Evolutionary conservation across 2,113 vertebrate species (phyloP), one percentile per base, ranked within the genome.

Genomic region (Elgaria multicarinata): DNA sequence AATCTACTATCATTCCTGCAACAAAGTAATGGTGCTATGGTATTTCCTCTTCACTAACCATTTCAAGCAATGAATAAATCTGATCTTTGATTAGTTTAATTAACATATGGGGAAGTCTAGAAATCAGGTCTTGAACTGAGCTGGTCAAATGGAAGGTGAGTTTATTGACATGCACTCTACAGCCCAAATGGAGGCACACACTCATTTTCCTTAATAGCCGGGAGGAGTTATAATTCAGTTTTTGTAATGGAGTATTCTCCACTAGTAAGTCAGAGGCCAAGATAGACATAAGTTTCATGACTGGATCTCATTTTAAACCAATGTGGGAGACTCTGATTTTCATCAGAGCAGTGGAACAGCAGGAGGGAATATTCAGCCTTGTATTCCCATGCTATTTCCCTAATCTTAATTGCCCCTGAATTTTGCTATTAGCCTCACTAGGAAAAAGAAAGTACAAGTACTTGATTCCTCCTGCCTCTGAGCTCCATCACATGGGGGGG

Each of bases 41-140:
- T 94, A 87, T 85, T 90, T 83, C 91, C 93, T 93, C 90, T 83
- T 92, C 89, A 86, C 85, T 89, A 94, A 95, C 95, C 91, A 92
- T 90, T 87, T 91, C 87, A 66, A 91, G 42, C 46, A 92, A 58
- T 79, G 89, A 88, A 69, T 89, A 92, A 84, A 95, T 92, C 80
- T 92, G 66, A 39, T 64, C 2, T 20, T 87, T 36, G 87, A 88
- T 93, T 92, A 58, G 3, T 13, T 79, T 89, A 92, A 95, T 93
- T 92, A 91, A 81, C 72, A 26, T 42, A 46, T 86, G 22, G 71
- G 85, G 66, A 91, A 91, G 89, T 66, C 85, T 91, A 0, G 0
- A 75, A 85, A 78, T 91, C 0, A 3, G 44, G 67, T 0, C 4
- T 94, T 89, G 71, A 92, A 76, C 28, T 2, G 89, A 91, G 87